Evolutionary conservation across 1,140 invertebrate species (phyloP).

Genomic region (Drosophila hydei): DNA sequence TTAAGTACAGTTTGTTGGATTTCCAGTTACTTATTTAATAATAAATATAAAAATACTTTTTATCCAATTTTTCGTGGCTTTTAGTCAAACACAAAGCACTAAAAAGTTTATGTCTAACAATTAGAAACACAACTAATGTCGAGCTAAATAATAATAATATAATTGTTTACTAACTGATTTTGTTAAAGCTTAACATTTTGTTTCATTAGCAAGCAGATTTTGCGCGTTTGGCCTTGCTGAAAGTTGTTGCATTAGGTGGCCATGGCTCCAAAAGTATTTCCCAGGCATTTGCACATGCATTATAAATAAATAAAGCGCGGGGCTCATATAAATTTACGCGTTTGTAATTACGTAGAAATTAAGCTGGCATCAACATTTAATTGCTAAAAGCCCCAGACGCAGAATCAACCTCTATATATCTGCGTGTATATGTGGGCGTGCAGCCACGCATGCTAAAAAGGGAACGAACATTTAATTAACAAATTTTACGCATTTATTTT

Average conservation of each 20-base stretch:
- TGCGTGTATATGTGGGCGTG: not conserved
- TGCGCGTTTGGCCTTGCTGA: not conserved
- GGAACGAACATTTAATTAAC: slow-evolving; percentile 77
- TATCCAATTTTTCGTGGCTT: too few relatives aligned
- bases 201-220: slow-evolving; percentile 3
- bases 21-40: too few relatives aligned
- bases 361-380: slow-evolving; percentile 79
- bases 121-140: too few relatives aligned
- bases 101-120: too few relatives aligned
- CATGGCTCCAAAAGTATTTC: slow-evolving; percentile 37
- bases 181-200: slow-evolving; percentile 8
- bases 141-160: too few relatives aligned
- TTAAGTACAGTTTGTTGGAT: too few relatives aligned
- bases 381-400: slow-evolving; percentile 63
- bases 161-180: not conserved
- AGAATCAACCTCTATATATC: not conserved
- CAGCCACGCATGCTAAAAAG: slow-evolving; percentile 52
- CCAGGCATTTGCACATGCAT: slow-evolving; percentile 73
- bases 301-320: slow-evolving; percentile 65
- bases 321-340: slow-evolving; percentile 69
- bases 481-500: slow-evolving; percentile 83
- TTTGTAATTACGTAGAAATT: slow-evolving; percentile 80
- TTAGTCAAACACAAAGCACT: too few relatives aligned
- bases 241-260: not conserved
- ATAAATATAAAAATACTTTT: too few relatives aligned